phyloP scores from a whole-genome alignment of 2,113 vertebrate genomes.

The Dendropsophus ebraccatus region DNA sequence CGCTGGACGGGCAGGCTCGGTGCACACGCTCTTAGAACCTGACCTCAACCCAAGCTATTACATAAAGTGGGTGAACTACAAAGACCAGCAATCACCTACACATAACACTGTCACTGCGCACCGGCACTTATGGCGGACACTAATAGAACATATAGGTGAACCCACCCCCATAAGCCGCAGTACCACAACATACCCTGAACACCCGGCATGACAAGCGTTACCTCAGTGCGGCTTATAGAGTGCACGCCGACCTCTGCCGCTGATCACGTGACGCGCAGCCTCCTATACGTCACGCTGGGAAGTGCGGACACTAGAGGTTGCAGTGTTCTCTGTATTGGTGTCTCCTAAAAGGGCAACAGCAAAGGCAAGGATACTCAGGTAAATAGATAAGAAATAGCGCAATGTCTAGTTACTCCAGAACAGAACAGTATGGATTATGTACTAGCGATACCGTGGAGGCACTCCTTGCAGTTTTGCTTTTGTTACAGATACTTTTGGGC shows the following conservation, averaged over 20 bases:
- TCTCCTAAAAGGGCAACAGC: neutral
- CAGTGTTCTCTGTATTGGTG: neutral
- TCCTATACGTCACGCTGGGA: neutral
- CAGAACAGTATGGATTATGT: neutral
- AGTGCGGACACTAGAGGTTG: neutral
- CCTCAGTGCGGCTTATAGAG: conserved; percentile 18
- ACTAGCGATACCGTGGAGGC: neutral
- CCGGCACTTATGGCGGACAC: too few relatives aligned
- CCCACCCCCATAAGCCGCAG: neutral
- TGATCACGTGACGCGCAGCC: neutral
- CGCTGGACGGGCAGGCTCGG: too few relatives aligned
- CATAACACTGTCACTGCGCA: too few relatives aligned
- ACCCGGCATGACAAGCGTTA: conserved; percentile 4
- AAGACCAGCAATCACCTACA: neutral
- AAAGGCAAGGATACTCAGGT: neutral
- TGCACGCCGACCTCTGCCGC: conserved; percentile 11
- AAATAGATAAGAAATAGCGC: neutral
- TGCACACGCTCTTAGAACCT: too few relatives aligned
- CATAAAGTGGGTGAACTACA: too few relatives aligned
- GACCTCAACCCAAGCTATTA: too few relatives aligned
- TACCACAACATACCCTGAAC: too few relatives aligned
- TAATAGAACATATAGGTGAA: too few relatives aligned
- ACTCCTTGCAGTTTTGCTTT: neutral
- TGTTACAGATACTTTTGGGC: neutral
- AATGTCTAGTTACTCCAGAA: neutral